Base-by-base conservation (phyloP, 2,113 vertebrate genomes). In the Strix aluco region DNA sequence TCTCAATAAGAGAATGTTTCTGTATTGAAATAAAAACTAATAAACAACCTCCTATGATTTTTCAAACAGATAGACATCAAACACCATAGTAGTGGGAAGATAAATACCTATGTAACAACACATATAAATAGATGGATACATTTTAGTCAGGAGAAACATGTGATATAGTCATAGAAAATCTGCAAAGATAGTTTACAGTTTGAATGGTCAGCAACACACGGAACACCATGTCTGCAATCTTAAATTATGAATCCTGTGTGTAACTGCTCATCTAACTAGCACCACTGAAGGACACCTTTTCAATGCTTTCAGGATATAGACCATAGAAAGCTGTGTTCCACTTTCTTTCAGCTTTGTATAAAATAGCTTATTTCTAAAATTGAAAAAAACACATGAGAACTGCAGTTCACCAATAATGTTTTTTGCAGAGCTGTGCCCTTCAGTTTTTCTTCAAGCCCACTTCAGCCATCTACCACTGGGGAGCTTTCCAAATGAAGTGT, bases 401-500 rank as follows among this genome's bases (percentile, higher is more conserved):
- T 70, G 18, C 34, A 3, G 0, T 73, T 95, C 55, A 79, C 20
- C 15, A 13, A 9, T 58, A 58, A 72, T 40, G 47, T 15, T 34
- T 88, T 91, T 70, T 86, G n/a, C 66, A 83, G 70, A 82, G 44
- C n/a, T 54, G 4, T 66, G 55, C 67, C 92, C 84, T 91, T 90
- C 71, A 58, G 66, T 80, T 86, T 94, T 97, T 67, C 32, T 59
- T 86, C 59, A 55, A 93, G 90, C 55, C 84, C 5, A 54, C 84
- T 97, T 51, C 71, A 92, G 69, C n/a, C 26, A 42, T 18, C 38
- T 59, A 66, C 81, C 81, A 79, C 67, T 73, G 74, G 74, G 91
- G 65, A 97, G 44, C 62, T 61, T 95, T 90, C 66, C 74, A 96
- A 96, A 95, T 91, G 87, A 94, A 89, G 89, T 82, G 84, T 94